phyloP scores from a whole-genome alignment of 2,797 vertebrate species.

The Poecilia velifera region DNA sequence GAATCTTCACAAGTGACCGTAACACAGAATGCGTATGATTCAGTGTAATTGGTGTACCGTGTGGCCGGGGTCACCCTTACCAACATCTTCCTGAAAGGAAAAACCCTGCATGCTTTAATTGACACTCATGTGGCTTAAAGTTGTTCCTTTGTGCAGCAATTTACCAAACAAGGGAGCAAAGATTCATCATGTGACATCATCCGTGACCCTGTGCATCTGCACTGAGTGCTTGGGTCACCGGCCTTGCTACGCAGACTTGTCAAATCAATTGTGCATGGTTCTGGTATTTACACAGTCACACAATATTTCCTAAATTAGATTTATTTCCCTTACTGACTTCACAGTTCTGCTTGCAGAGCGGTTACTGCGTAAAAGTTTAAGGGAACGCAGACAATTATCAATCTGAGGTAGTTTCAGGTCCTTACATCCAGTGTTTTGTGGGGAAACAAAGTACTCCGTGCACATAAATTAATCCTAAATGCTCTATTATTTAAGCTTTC shows the following conservation, averaged over 20 bases:
- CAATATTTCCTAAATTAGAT: constrained; percentile 36
- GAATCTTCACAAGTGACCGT: not conserved
- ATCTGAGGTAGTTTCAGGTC: constrained; percentile 24
- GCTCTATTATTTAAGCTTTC: constrained; percentile 1
- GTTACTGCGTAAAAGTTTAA: constrained; percentile 24
- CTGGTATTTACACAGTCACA: constrained; percentile 23
- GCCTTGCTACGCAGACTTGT: constrained; percentile 18
- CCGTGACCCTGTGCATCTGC: constrained; percentile 23
- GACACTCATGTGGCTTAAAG: constrained; percentile 31
- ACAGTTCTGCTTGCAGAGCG: constrained; percentile 5
- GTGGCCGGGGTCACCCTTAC: not conserved
- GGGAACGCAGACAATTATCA: constrained; percentile 16
- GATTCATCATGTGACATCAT: constrained; percentile 58
- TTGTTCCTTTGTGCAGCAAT: constrained; percentile 51
- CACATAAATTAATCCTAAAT: not conserved
- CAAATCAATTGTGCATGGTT: constrained; percentile 49
- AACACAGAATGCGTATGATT: constrained; percentile 23
- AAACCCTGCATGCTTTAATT: constrained; percentile 35
- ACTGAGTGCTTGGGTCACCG: constrained; percentile 23
- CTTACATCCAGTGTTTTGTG: not conserved
- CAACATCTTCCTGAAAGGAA: constrained; percentile 27
- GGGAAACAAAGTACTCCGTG: not conserved
- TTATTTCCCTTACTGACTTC: constrained; percentile 18
- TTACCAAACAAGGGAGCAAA: constrained; percentile 38
- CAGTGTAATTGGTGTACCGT: not conserved